These are phyloP conservation scores for Clarias laeviceps DNA, from an alignment of 2,797 vertebrate genomes.

Conservation along the genomic window DNA sequence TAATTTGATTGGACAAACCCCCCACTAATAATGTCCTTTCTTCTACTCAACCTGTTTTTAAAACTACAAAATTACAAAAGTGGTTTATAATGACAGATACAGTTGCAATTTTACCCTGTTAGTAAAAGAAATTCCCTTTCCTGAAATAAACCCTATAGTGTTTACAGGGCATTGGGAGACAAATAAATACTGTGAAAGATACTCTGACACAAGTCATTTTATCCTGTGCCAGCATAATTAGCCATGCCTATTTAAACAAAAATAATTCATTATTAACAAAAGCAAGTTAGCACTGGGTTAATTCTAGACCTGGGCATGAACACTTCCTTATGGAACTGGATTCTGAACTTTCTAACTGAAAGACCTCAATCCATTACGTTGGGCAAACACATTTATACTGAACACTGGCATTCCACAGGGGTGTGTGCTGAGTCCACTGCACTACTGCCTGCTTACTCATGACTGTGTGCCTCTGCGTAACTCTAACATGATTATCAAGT, in stretches of 20 bases:
- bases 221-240: neutral
- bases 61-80: neutral
- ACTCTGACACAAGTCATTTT: neutral
- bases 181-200: neutral
- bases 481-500: no score
- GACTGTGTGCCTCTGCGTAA: no score
- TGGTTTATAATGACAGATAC: neutral
- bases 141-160: no score
- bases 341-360: no score
- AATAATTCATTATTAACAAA: neutral
- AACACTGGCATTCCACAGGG: no score
- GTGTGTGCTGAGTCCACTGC: no score
- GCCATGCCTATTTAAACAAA: neutral
- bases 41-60: neutral
- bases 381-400: no score
- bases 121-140: neutral
- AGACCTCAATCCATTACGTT: no score
- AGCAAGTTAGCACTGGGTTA: neutral
- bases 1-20: slow-evolving; percentile 7
- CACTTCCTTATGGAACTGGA: no score
- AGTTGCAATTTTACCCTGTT: neutral
- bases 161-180: neutral
- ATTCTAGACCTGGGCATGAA: neutral
- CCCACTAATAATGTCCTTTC: neutral
- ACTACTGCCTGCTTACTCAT: no score